These are phyloP conservation scores for Calcarius lapponicus DNA, from an alignment of 2,797 vertebrate genomes.

Conservation along the genomic window DNA sequence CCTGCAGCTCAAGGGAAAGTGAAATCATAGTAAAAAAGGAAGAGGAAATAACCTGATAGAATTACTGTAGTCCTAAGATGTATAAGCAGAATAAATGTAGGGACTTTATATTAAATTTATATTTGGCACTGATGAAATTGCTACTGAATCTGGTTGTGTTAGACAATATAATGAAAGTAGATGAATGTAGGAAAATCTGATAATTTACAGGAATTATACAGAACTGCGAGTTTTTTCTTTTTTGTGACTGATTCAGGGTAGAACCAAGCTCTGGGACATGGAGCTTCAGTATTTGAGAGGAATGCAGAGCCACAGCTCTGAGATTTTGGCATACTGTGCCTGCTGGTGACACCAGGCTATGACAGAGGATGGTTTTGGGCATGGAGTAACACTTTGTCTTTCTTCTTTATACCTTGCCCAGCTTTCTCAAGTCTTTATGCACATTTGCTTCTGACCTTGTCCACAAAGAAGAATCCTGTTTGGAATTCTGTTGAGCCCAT, in stretches of 20 bases:
- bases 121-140: neutral
- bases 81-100: neutral
- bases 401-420: neutral
- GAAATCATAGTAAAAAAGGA: neutral
- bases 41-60: neutral
- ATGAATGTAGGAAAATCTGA: neutral
- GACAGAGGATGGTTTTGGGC: neutral
- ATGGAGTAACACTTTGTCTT: neutral
- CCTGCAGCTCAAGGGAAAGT: neutral
- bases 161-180: neutral
- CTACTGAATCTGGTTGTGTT: neutral
- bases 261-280: rapidly evolving
- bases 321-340: neutral
- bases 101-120: neutral
- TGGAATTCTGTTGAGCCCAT: neutral
- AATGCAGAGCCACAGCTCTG: neutral
- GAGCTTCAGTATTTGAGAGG: neutral
- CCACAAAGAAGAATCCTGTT: neutral
- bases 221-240: neutral
- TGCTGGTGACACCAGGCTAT: neutral
- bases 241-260: neutral
- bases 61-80: neutral
- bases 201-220: neutral
- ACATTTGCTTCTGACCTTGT: neutral
- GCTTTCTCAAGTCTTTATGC: neutral